phyloP scores from a whole-genome alignment of 2,113 vertebrate genomes.

The Dolichallabes microphthalmus region DNA sequence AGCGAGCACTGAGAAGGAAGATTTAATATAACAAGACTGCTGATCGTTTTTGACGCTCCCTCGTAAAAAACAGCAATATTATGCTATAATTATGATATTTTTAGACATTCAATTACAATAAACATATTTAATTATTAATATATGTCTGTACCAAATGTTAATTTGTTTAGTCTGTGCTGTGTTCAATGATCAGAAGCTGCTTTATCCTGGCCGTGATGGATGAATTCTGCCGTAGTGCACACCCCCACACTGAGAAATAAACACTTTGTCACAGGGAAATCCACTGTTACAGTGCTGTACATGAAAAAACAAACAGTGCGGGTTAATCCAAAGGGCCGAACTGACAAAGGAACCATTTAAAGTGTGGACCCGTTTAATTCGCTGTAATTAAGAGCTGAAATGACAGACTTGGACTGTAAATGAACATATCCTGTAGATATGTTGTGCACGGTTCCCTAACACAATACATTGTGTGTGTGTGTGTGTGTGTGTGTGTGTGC shows the following conservation, averaged over 20 bases:
- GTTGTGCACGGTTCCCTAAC: constrained; percentile 13
- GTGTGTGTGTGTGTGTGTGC: constrained; percentile 15
- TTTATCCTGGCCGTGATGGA: background rate
- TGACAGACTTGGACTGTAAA: background rate
- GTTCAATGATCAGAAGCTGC: background rate
- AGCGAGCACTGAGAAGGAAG: too few relatives aligned
- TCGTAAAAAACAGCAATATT: background rate
- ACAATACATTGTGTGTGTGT: constrained; percentile 1
- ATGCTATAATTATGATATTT: background rate
- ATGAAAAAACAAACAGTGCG: background rate
- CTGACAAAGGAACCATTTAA: background rate
- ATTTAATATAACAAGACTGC: too few relatives aligned
- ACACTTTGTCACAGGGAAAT: background rate
- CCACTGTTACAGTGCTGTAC: background rate
- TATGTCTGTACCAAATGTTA: background rate
- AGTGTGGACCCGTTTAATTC: too few relatives aligned
- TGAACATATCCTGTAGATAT: background rate
- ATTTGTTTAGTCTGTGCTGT: background rate
- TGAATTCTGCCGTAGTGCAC: background rate
- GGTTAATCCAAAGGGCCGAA: background rate
- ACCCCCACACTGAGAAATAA: background rate
- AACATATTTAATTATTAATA: background rate
- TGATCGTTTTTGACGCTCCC: too few relatives aligned
- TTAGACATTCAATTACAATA: background rate
- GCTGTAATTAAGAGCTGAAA: background rate